Conservation (phyloP, 2,113 vertebrate genomes). For the Ploceus nigricollis region DNA sequence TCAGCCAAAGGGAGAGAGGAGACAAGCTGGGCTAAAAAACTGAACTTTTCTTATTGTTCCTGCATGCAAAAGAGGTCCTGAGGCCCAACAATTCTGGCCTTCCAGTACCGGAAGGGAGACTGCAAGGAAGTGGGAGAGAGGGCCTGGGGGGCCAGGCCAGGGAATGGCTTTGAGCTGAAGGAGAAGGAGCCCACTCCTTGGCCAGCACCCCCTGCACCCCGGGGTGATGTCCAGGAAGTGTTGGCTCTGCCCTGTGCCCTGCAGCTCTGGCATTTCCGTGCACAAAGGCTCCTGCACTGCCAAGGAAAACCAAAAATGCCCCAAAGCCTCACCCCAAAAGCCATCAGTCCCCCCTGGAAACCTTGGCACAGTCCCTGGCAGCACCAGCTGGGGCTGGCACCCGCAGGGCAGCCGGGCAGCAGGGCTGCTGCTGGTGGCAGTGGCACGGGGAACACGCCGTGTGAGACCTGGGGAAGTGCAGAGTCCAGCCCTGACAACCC, state of each 20-base stretch:
- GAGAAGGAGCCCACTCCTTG: no score
- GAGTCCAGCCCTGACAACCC: not conserved
- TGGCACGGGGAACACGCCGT: not conserved
- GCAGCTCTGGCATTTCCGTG: fast-evolving
- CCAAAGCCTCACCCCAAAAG: not conserved
- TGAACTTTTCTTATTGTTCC: not conserved
- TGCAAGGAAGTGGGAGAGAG: not conserved
- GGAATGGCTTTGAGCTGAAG: not conserved
- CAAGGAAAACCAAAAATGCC: not conserved
- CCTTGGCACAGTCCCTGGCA: not conserved
- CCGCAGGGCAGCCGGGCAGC: fast-evolving
- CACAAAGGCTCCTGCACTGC: fast-evolving
- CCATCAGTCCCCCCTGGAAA: not conserved
- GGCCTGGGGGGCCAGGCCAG: not conserved
- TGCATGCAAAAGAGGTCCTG: fast-evolving
- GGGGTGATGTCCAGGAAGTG: fast-evolving
- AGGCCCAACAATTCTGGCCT: not conserved
- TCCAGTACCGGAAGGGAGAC: not conserved
- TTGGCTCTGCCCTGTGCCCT: fast-evolving
- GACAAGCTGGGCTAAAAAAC: fast-evolving
- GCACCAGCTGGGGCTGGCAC: not conserved
- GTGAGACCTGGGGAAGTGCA: not conserved
- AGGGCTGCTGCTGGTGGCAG: not conserved
- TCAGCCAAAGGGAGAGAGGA: not conserved
- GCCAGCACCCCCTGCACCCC: not conserved